Evolutionary conservation across 2,888 invertebrate species (phyloP).

Genomic region (Euclidia mi): DNA sequence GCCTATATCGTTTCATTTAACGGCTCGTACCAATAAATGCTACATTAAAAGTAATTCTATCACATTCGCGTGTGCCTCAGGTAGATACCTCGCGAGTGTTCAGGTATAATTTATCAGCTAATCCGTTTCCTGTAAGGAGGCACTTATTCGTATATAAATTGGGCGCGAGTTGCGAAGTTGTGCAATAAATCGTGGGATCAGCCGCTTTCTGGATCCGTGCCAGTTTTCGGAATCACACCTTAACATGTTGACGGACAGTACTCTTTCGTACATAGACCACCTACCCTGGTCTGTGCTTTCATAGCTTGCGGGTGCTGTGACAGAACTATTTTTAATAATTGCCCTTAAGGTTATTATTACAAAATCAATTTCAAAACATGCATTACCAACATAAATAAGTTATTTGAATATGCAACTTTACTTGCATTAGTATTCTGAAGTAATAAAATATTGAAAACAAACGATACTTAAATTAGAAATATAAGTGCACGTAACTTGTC

Average conservation of each 20-base stretch:
- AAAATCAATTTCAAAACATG: no score
- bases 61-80: background rate
- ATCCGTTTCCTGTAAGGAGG: slow-evolving; percentile 46
- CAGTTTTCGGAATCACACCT: slow-evolving; percentile 37
- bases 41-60: slow-evolving; percentile 16
- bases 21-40: slow-evolving; percentile 5
- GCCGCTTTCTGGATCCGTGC: slow-evolving; percentile 30
- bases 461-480: no score
- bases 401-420: no score
- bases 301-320: no score
- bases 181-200: slow-evolving; percentile 17
- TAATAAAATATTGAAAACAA: no score
- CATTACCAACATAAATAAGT: no score
- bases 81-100: slow-evolving; percentile 5
- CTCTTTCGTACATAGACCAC: no score
- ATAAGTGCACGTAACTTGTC: no score
- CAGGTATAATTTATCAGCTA: slow-evolving; percentile 45
- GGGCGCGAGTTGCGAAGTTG: slow-evolving; percentile 13
- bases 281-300: no score
- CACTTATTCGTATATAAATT: slow-evolving; percentile 37
- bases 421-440: no score
- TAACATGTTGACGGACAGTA: slow-evolving; percentile 34
- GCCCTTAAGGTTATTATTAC: no score
- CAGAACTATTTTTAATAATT: no score
- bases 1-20: slow-evolving; percentile 4